Conservation (phyloP, 2,888 invertebrate species). For the Ctena decussata region DNA sequence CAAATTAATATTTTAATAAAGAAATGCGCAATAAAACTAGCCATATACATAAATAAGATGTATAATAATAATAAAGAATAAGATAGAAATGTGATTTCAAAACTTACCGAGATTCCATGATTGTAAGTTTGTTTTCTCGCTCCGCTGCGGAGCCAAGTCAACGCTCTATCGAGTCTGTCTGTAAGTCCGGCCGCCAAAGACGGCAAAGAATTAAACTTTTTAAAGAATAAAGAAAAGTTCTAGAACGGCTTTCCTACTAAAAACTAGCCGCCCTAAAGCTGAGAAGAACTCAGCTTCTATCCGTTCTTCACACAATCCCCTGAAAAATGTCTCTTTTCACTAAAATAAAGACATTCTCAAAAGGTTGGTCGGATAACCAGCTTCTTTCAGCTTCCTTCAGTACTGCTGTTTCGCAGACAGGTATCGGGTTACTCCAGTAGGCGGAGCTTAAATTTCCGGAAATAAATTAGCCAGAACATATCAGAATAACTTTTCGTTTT, state of each 20-base stretch:
- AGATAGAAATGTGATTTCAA: too few relatives aligned
- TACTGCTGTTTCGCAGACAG: conserved; percentile 52
- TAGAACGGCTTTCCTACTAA: not conserved
- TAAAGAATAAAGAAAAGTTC: not conserved
- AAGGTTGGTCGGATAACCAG: conserved; percentile 29
- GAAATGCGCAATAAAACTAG: too few relatives aligned
- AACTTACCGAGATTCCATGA: not conserved
- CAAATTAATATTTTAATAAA: too few relatives aligned
- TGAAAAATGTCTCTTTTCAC: conserved; percentile 9
- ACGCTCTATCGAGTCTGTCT: not conserved
- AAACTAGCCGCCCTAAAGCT: conserved; percentile 24
- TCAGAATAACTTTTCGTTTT: too few relatives aligned
- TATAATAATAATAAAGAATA: too few relatives aligned
- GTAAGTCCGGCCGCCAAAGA: not conserved
- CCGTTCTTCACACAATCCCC: conserved; percentile 40
- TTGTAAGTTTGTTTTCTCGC: not conserved
- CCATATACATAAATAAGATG: too few relatives aligned
- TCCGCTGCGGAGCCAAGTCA: not conserved
- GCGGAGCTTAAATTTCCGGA: conserved; percentile 50
- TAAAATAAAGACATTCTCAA: conserved; percentile 13
- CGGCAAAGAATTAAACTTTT: not conserved
- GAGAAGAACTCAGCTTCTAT: conserved; percentile 62
- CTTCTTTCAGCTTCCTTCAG: conserved; percentile 56
- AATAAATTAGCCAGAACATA: too few relatives aligned
- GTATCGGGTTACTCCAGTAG: conserved; percentile 59